These are phyloP conservation scores for Thryonomys swinderianus DNA, from an alignment of 2,113 vertebrate species.

Conservation along the genomic window DNA sequence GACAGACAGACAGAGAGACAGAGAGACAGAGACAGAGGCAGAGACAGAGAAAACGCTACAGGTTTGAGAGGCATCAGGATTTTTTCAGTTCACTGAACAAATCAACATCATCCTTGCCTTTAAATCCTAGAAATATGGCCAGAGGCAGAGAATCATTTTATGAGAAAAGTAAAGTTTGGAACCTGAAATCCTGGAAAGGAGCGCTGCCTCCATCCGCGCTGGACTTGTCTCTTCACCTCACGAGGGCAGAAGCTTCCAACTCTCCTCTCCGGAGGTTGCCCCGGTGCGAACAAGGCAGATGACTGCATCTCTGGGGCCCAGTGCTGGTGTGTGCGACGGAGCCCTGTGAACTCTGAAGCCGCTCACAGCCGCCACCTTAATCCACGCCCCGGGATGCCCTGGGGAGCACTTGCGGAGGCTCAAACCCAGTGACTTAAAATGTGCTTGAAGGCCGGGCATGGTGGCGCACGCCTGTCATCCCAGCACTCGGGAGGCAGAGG, in stretches of 20 bases:
- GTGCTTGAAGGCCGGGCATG: background rate
- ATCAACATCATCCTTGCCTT: too few species aligned
- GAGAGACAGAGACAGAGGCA: too few species aligned
- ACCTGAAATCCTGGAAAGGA: background rate
- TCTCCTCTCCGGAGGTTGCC: background rate
- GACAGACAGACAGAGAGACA: too few species aligned
- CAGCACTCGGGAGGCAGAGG: too few species aligned
- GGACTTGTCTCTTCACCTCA: background rate
- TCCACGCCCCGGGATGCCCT: background rate
- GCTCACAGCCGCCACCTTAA: background rate
- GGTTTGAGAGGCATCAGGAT: background rate
- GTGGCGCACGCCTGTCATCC: too few species aligned
- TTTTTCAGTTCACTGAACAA: constrained; percentile 52
- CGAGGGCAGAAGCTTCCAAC: background rate
- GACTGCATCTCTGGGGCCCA: background rate
- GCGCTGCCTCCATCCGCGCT: background rate
- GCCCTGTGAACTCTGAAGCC: background rate
- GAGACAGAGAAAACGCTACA: too few species aligned
- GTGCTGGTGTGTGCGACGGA: background rate
- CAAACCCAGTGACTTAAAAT: background rate
- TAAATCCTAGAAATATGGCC: constrained; percentile 8
- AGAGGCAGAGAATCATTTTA: constrained; percentile 2
- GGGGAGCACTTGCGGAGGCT: background rate
- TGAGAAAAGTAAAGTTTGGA: constrained; percentile 24
- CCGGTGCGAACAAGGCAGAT: background rate